These are phyloP conservation scores for Spinus olivaceus DNA, from an alignment of 2,797 vertebrate species.

Conservation along the genomic window DNA sequence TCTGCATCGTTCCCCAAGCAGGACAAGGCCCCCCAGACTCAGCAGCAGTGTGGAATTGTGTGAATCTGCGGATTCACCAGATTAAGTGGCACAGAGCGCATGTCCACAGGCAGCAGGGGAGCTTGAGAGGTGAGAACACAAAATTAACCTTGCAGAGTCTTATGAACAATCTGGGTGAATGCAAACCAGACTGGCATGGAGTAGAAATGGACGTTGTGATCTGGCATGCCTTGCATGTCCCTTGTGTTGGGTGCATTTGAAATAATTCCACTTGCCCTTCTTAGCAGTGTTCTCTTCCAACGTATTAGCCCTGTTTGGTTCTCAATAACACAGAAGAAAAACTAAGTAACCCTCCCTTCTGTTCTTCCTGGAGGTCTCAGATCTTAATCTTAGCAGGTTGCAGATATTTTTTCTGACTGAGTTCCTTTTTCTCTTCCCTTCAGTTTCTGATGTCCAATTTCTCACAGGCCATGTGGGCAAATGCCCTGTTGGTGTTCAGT, in stretches of 20 bases:
- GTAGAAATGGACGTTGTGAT: background rate
- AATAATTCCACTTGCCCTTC: background rate
- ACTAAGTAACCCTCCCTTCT: background rate
- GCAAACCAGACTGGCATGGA: fast-evolving
- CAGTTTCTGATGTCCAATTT: background rate
- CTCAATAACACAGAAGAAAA: background rate
- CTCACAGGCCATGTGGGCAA: background rate
- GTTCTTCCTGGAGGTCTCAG: background rate
- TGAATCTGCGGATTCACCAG: background rate
- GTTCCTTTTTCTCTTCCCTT: background rate
- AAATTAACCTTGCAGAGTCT: background rate
- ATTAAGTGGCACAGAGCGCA: fast-evolving
- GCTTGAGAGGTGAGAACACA: background rate
- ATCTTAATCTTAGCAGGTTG: background rate
- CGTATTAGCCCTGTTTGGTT: fast-evolving
- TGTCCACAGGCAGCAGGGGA: fast-evolving
- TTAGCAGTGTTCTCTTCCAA: background rate
- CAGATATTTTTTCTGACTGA: background rate
- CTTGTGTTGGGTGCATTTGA: fast-evolving
- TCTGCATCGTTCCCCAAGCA: fast-evolving
- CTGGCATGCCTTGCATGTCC: background rate
- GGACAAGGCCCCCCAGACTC: background rate
- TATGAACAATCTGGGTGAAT: background rate
- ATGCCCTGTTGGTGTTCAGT: background rate
- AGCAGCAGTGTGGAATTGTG: background rate